Evolutionary conservation across 2,888 invertebrate genomes (phyloP).

Genomic region (Noctua janthina): DNA sequence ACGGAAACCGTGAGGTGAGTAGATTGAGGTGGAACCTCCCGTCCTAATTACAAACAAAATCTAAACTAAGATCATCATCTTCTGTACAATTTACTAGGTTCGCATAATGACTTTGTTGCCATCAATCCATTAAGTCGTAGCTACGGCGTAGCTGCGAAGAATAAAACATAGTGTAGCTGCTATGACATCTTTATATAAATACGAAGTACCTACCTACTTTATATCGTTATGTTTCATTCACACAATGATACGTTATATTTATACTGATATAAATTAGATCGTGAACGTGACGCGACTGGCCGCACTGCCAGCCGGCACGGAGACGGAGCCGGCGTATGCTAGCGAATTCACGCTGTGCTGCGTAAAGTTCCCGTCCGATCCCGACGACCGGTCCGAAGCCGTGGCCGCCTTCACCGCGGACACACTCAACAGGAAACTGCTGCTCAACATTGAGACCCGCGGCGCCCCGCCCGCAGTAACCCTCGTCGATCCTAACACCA

Average conservation of each 20-base stretch:
- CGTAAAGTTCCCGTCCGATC: conserved; percentile 95
- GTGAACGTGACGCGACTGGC: conserved; percentile 94
- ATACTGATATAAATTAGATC: conserved; percentile 76
- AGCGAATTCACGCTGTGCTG: conserved; percentile 96
- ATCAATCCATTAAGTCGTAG: neutral
- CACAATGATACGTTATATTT: neutral
- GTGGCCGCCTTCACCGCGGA: conserved; percentile 92
- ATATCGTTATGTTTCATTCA: neutral
- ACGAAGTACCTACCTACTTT: neutral
- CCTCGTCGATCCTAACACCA: conserved; percentile 87
- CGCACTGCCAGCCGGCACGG: conserved; percentile 93
- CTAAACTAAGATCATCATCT: neutral
- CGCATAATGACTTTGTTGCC: neutral
- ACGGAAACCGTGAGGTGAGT: conserved; percentile 96
- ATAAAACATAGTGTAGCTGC: neutral
- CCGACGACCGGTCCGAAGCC: conserved; percentile 95
- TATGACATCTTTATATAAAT: neutral
- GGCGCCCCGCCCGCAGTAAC: conserved; percentile 90
- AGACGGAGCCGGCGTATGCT: conserved; percentile 94
- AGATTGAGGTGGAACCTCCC: neutral
- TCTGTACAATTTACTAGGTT: neutral
- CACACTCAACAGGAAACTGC: conserved; percentile 93
- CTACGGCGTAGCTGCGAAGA: neutral
- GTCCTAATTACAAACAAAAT: neutral
- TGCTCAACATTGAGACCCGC: conserved; percentile 96